Percentiles rank a stretch among this genome's conserved stretches.
These are phyloP conservation scores for Sipha maydis DNA, from an alignment of 2,888 invertebrate genomes.

Conservation along the genomic window DNA sequence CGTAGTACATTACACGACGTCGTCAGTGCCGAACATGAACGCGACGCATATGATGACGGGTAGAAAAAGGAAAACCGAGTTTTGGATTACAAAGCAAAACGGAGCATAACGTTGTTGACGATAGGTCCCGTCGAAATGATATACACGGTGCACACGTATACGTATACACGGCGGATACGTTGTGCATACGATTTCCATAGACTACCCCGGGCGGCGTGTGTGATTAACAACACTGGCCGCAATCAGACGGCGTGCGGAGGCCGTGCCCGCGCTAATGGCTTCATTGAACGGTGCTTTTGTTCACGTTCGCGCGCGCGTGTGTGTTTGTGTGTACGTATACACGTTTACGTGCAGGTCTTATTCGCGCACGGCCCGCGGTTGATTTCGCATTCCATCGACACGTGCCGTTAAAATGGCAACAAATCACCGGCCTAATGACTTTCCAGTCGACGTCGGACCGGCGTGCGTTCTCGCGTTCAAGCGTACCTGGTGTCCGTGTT, in stretches of 20 bases:
- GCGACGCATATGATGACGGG: neutral
- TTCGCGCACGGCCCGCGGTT: conserved; percentile 29
- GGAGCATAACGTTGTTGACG: neutral
- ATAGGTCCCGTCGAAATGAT: too few relatives aligned
- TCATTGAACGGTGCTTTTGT: conserved; percentile 41
- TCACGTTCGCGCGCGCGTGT: neutral
- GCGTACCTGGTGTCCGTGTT: neutral
- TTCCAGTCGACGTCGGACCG: conserved; percentile 30
- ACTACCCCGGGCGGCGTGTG: neutral
- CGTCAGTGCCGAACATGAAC: neutral
- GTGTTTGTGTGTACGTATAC: too few relatives aligned
- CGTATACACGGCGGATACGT: neutral
- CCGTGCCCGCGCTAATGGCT: conserved; percentile 11
- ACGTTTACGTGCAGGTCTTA: neutral
- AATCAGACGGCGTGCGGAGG: neutral
- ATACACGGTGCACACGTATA: neutral
- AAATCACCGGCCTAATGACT: conserved; percentile 57
- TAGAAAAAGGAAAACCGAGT: neutral
- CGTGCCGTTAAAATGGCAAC: conserved; percentile 58
- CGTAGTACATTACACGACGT: neutral
- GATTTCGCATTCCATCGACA: conserved; percentile 59
- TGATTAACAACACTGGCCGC: neutral
- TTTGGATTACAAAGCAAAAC: neutral
- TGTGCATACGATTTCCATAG: neutral
- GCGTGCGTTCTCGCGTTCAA: too few relatives aligned